Conservation (phyloP, 2,113 vertebrate genomes). For the Athene cunicularia region DNA sequence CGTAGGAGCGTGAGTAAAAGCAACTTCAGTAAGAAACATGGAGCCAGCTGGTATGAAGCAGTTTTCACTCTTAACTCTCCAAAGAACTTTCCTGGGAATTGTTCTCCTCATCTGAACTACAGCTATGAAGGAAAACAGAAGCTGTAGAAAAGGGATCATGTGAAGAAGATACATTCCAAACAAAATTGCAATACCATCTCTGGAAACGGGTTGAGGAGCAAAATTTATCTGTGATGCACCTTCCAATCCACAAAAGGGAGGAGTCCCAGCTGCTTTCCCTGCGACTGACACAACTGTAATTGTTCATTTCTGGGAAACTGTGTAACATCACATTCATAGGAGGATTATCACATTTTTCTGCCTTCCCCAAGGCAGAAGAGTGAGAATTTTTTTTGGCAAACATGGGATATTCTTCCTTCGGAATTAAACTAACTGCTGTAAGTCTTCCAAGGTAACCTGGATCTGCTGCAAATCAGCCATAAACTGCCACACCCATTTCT, state of each 20-base stretch:
- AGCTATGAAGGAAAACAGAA: neutral
- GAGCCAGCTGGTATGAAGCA: neutral
- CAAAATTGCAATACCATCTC: neutral
- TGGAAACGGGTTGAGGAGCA: neutral
- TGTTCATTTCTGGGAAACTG: neutral
- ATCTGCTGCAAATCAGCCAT: neutral
- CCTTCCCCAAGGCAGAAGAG: neutral
- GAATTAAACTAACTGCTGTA: neutral
- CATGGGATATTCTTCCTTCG: neutral
- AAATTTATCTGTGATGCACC: neutral
- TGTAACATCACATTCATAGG: accelerated
- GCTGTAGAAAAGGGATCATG: neutral
- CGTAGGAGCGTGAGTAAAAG: neutral
- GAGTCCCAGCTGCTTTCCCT: neutral
- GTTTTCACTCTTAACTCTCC: neutral
- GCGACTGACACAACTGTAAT: neutral
- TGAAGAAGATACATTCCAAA: neutral
- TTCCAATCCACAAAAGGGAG: neutral
- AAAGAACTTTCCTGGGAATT: neutral
- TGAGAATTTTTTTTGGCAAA: neutral
- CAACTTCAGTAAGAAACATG: neutral
- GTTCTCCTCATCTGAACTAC: neutral
- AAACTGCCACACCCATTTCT: neutral
- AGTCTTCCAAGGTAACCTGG: neutral
- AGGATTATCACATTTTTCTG: neutral